These are phyloP conservation scores for Gobio gobio DNA, from an alignment of 2,113 vertebrate genomes.

Conservation along the genomic window DNA sequence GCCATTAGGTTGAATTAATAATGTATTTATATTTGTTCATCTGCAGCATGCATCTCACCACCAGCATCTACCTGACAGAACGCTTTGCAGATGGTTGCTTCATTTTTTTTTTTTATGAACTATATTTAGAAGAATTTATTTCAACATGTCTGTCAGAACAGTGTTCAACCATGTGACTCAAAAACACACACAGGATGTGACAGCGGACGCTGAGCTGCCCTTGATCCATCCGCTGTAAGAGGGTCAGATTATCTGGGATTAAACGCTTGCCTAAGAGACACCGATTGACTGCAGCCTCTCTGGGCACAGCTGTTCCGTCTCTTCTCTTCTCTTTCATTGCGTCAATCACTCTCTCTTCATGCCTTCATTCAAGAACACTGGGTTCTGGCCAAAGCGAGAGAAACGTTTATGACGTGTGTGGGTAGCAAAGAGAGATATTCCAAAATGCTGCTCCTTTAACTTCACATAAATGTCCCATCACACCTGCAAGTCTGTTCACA, in stretches of 20 bases:
- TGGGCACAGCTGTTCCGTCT: constrained; percentile 12
- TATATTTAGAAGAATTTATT: too few species aligned
- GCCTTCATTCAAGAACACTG: neutral
- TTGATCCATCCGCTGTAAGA: constrained; percentile 19
- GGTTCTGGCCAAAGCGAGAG: neutral
- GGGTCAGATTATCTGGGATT: constrained; percentile 35
- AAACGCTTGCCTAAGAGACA: constrained; percentile 10
- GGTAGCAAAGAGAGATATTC: neutral
- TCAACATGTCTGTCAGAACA: neutral
- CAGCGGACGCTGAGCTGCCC: neutral
- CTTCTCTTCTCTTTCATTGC: constrained; percentile 28
- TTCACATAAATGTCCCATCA: neutral
- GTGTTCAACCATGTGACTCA: neutral
- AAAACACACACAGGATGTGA: neutral
- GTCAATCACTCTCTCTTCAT: neutral
- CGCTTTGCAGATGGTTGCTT: neutral
- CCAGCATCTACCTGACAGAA: neutral
- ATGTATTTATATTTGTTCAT: too few species aligned
- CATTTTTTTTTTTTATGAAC: too few species aligned
- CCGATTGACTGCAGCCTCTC: neutral
- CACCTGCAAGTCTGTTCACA: neutral
- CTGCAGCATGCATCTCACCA: too few species aligned
- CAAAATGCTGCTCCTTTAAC: neutral
- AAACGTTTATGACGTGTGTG: neutral
- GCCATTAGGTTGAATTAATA: too few species aligned